Evolutionary conservation across 1,140 invertebrate species (phyloP).

Genomic region (Diorhabda sublineata): DNA sequence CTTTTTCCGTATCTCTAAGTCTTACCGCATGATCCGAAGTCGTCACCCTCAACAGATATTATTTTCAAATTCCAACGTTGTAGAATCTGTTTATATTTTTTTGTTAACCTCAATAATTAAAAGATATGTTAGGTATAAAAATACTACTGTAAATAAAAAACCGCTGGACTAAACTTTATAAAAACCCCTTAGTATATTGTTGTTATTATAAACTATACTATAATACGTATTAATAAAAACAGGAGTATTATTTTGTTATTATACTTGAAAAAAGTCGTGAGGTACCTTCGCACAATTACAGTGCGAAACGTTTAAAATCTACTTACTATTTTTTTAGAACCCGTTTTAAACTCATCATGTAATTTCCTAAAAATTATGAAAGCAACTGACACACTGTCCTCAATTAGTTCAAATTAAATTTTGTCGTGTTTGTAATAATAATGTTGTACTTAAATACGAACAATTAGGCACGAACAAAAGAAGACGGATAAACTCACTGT

Average conservation of each 20-base stretch:
- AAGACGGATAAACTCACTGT: background rate
- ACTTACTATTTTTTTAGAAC: background rate
- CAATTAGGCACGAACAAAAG: background rate
- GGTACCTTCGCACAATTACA: background rate
- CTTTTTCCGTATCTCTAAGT: no score
- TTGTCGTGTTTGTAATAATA: slow-evolving; percentile 2
- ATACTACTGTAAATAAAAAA: no score
- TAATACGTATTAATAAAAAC: background rate
- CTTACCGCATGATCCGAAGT: no score
- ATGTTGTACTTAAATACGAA: background rate
- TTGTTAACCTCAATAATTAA: no score
- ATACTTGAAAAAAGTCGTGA: background rate
- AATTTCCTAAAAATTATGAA: background rate
- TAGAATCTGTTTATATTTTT: no score
- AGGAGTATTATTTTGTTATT: background rate
- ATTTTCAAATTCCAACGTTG: no score
- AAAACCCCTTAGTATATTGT: no score
- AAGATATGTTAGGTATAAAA: no score
- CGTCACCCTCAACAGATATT: no score
- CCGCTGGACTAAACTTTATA: no score
- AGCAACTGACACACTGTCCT: background rate
- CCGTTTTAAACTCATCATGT: slow-evolving; percentile 1
- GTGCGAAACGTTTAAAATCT: background rate
- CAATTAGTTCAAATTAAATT: background rate
- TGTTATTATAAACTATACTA: no score